These are phyloP conservation scores for Wiebesia pumilae DNA, from an alignment of 1,140 invertebrate genomes.

Conservation along the genomic window DNA sequence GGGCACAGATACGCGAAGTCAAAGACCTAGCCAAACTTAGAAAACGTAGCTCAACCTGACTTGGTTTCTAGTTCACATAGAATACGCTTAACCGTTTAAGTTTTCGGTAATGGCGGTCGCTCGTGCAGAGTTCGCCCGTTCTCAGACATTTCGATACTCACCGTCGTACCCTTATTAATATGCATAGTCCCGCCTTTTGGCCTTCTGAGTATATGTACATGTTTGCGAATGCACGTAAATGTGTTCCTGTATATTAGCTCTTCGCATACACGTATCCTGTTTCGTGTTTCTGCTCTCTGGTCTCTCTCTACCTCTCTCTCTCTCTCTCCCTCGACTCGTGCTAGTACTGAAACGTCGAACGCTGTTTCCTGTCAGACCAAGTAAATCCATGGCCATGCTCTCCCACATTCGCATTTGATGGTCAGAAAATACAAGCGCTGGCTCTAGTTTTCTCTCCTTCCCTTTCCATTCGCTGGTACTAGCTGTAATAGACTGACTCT, in stretches of 20 bases:
- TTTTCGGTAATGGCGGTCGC: slow-evolving; percentile 42
- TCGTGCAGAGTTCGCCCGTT: not conserved
- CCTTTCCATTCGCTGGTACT: not conserved
- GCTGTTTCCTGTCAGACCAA: slow-evolving; percentile 37
- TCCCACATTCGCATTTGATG: not conserved
- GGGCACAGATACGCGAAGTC: not conserved
- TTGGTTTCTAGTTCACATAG: too few species aligned
- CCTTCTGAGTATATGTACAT: not conserved
- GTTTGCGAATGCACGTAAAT: not conserved
- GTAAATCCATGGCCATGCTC: slow-evolving; percentile 29
- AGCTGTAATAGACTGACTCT: not conserved
- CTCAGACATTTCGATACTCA: slow-evolving; percentile 42
- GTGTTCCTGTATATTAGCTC: not conserved
- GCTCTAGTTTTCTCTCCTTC: not conserved
- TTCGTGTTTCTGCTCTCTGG: too few species aligned
- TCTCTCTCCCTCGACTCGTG: not conserved
- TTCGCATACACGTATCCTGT: not conserved
- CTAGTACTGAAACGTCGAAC: slow-evolving; percentile 9
- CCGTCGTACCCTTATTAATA: slow-evolving; percentile 45
- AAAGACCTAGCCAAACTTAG: not conserved
- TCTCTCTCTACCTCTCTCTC: not conserved
- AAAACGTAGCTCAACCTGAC: not conserved
- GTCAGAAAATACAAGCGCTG: slow-evolving; percentile 21
- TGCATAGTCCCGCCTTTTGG: slow-evolving; percentile 26
- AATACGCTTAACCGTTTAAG: slow-evolving; percentile 45